Conservation (phyloP, 2,888 invertebrate genomes). For the Agrypnus murinus region DNA sequence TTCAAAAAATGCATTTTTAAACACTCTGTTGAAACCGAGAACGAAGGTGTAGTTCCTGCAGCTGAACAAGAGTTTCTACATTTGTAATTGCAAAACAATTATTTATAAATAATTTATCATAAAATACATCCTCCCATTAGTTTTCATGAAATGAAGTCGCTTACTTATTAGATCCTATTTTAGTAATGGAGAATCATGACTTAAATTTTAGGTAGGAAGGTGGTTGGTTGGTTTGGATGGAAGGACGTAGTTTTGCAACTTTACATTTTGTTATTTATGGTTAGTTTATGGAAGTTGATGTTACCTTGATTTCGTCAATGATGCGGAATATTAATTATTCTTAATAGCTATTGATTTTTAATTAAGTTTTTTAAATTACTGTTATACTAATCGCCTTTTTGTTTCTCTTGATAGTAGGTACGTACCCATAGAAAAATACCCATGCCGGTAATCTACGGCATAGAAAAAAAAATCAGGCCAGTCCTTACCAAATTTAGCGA, state of each 20-base stretch:
- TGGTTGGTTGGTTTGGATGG: constrained; percentile 2
- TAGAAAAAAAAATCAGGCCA: constrained; percentile 26
- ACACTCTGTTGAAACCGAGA: too few species aligned
- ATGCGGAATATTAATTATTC: too few species aligned
- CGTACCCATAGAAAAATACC: constrained; percentile 10
- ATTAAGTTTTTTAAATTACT: too few species aligned
- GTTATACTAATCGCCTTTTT: too few species aligned
- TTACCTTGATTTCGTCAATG: not conserved
- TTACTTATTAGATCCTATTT: constrained; percentile 24
- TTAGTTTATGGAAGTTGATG: not conserved
- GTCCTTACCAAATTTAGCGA: constrained; percentile 21
- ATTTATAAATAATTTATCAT: constrained; percentile 19
- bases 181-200: constrained; percentile 16
- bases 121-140: constrained; percentile 23
- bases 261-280: constrained; percentile 1
- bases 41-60: too few species aligned
- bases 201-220: constrained; percentile 13
- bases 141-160: constrained; percentile 15
- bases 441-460: not conserved
- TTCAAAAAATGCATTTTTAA: too few species aligned
- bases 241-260: constrained; percentile 2
- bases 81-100: constrained; percentile 8
- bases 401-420: not conserved
- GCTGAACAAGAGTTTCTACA: not conserved
- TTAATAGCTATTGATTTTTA: too few species aligned